Evolutionary conservation across 2,113 vertebrate genomes (phyloP).

Genomic region (Podarcis muralis): DNA sequence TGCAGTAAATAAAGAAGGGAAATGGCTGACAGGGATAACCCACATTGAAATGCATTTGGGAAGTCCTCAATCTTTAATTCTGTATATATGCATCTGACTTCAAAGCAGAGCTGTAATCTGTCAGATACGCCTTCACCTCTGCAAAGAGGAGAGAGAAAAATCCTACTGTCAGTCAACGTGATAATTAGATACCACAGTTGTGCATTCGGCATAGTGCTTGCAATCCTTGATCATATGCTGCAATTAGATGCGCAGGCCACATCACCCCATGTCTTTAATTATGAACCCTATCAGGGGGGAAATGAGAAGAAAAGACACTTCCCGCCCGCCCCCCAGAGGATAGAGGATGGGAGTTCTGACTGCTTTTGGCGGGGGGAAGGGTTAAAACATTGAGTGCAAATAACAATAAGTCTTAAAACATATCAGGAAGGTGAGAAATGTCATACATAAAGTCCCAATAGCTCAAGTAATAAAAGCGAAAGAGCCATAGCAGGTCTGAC

Average conservation of each 20-base stretch:
- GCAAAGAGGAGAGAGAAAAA: conserved; percentile 20
- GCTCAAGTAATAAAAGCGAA: neutral
- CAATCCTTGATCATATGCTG: conserved; percentile 32
- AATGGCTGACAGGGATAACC: conserved; percentile 31
- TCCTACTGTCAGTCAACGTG: conserved; percentile 20
- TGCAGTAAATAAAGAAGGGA: conserved; percentile 33
- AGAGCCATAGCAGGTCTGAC: neutral
- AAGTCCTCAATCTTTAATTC: conserved; percentile 35
- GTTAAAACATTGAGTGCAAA: neutral
- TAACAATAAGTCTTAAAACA: neutral
- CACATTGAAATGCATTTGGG: conserved; percentile 31
- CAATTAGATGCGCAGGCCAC: conserved; percentile 19
- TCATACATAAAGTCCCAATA: neutral
- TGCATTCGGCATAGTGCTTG: conserved; percentile 13
- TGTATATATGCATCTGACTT: conserved; percentile 18
- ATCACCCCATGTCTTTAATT: conserved; percentile 31
- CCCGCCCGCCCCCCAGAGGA: neutral
- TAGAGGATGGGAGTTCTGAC: neutral
- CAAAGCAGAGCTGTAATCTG: conserved; percentile 32
- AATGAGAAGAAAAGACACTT: conserved; percentile 14
- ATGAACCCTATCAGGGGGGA: conserved; percentile 8
- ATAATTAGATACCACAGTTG: conserved; percentile 34
- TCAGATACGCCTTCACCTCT: conserved; percentile 34
- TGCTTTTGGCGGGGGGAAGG: neutral
- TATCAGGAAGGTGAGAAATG: neutral